Evolutionary conservation across 2,888 invertebrate species (phyloP), one percentile per base, ranked within the genome.

Genomic region (Hydroisotoma schaefferi): DNA sequence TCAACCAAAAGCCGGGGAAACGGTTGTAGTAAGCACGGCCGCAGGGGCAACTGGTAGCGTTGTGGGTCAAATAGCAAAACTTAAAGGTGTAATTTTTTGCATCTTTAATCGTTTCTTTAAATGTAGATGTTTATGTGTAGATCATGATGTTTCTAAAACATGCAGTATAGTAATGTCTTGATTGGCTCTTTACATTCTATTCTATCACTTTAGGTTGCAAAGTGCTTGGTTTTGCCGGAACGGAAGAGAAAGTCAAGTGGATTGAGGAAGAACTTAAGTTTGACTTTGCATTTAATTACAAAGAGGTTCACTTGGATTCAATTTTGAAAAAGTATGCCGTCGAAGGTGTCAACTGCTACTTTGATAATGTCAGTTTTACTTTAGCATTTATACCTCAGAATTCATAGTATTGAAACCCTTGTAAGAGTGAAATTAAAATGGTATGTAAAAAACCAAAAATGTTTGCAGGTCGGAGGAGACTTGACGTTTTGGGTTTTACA

Each of bases 311-410:
- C 72, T 70, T 85, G 46, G 75, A 75, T 0, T 73, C 78, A 48
- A 82, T 81, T 44, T 76, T 89, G 15, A 81, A 81, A 65, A 78
- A 83, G 75, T 78, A 77, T 55, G 86, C 86, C 12, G 86, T 87
- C 0, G 77, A 85, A n/a, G 87, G 87, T 2, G 77, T 88, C 0
- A 87, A 88, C 74, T 85, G 86, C 73, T 88, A 85, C 73, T 88
- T 87, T 74, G 88, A 88, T 75, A 88, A 88, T 75, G 88, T 88
- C 77, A 76, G 76, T 51, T n/a, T n/a, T n/a, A n/a, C n/a, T n/a
- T n/a, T n/a, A n/a, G n/a, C n/a, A n/a, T n/a, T n/a, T n/a, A n/a
- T n/a, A n/a, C n/a, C n/a, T n/a, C n/a, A n/a, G n/a, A n/a, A n/a
- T n/a, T n/a, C n/a, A n/a, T n/a, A n/a, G n/a, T n/a, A n/a, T n/a